Evolutionary conservation across 1,140 invertebrate genomes (phyloP), one percentile per base, ranked within the genome.

Genomic region (Apis cerana): DNA sequence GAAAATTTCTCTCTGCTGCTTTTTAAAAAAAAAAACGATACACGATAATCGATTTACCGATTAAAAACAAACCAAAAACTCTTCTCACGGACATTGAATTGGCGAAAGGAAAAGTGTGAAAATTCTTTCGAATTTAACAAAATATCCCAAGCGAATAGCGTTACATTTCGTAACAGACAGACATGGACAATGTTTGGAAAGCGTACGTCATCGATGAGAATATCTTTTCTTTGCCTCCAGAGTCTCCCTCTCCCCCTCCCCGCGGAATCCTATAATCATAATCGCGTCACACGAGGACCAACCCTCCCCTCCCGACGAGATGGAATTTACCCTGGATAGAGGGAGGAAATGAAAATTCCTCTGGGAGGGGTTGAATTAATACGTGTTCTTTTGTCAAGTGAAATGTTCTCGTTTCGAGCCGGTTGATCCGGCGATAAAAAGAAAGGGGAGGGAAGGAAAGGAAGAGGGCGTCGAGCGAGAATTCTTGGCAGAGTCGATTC

Each of bases 271-370:
- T n/a, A 21, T 56, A 74, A 64, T 64, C 61, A 80, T 74, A 65
- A 80, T 75, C 59, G 7, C 17, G 21, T 15, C 50, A 15, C 12
- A 1, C 19, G 21, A 50, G 23, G 0, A 33, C 33, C 33, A 4
- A 5, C 27, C n/a, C 10, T 43, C 19, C 1, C n/a, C 12, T 21
- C 8, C 17, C 9, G 70, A 56, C 56, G 27, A 43, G 56, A 74
- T 50, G 52, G 52, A 56, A 80, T 74, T 80, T 74, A 65, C 43
- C 54, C 21, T 74, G 58, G 10, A 17, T 21, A 62, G 56, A 4
- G 43, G 19, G 21, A 56, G 59, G 58, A 74, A 74, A 80, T 80
- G 70, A 80, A 33, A 80, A 80, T 74, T 80, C 70, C 69, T 11
- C 27, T 21, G 3, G 33, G 0, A 43, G 43, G 11, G 13, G 10